Evolutionary conservation across 2,113 vertebrate species (phyloP).

Genomic region (Nyctereutes procyonoides): DNA sequence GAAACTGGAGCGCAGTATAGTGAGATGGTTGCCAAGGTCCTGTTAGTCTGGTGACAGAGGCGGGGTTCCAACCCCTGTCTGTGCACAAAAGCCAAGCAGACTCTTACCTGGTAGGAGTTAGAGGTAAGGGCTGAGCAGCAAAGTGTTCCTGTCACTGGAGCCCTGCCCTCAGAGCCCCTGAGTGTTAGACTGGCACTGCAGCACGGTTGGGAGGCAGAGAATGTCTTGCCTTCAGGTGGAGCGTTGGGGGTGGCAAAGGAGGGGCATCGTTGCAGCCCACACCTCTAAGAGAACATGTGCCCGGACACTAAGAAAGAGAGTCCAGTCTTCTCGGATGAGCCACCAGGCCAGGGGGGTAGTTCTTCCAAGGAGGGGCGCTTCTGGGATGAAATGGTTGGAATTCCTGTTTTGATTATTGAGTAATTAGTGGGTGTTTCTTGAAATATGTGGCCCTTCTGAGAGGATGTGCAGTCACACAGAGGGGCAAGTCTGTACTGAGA

Average conservation of each 20-base stretch:
- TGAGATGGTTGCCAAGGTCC: background rate
- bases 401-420: fast-evolving
- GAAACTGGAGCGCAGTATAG: fast-evolving
- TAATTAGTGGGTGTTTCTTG: background rate
- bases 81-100: background rate
- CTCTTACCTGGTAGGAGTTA: background rate
- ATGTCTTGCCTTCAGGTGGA: fast-evolving
- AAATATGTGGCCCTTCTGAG: fast-evolving
- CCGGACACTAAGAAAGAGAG: background rate
- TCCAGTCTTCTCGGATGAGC: background rate
- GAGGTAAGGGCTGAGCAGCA: fast-evolving
- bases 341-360: background rate
- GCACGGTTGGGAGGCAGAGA: background rate
- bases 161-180: background rate
- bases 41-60: too few relatives aligned
- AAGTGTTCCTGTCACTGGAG: fast-evolving
- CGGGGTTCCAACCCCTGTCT: background rate
- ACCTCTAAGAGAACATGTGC: background rate
- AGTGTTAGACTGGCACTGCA: fast-evolving
- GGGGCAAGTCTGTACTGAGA: too few relatives aligned
- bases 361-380: background rate
- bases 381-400: background rate
- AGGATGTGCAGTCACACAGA: fast-evolving
- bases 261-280: background rate
- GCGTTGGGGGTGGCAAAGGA: background rate